Evolutionary conservation across 2,888 invertebrate genomes (phyloP), one percentile per base, ranked within the genome.

Genomic region (Eremobia ochroleuca): DNA sequence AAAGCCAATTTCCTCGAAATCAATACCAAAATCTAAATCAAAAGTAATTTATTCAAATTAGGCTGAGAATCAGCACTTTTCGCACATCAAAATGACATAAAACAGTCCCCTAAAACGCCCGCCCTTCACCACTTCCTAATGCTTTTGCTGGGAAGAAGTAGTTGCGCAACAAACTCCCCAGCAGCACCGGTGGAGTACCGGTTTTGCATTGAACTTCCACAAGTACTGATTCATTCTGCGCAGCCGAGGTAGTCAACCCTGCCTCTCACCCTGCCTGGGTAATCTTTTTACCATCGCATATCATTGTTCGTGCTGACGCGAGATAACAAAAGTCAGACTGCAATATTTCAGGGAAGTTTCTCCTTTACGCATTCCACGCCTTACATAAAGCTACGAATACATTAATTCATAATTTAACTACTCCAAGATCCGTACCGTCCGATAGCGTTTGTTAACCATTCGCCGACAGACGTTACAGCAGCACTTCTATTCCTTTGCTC

Each of bases 361-460:
- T 28, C 78, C 34, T 81, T 37, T 37, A 64, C 11, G 15, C 55
- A 25, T 31, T n/a, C n/a, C 25, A 34, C 15, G n/a, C 15, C 37
- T 78, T 81, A 74, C 25, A 34, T 65, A 78, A 78, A 15, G 4
- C 64, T 40, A 1, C 8, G 15, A 55, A 55, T 15, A 52, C 43
- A 52, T 81, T 34, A 55, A 74, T 74, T 65, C 4, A 65, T 58
- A 8, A 21, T 75, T 59, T 4, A 55, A 58, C 34, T 43, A 34
- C 34, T 69, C 49, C 31, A 52, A 80, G 85, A 82, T 84, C 81
- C n/a, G n/a, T n/a, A n/a, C n/a, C n/a, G n/a, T n/a, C n/a, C n/a
- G n/a, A n/a, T n/a, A n/a, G n/a, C n/a, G 61, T 55, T 31, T 46
- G 62, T 69, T 81, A 76, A 82, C 72, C 68, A 61, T 64, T 72